A percentile compares a stretch with the other conserved stretches of the same genome.
Conservation (phyloP, 1,140 invertebrate genomes). For the Rhopalosiphum maidis region DNA sequence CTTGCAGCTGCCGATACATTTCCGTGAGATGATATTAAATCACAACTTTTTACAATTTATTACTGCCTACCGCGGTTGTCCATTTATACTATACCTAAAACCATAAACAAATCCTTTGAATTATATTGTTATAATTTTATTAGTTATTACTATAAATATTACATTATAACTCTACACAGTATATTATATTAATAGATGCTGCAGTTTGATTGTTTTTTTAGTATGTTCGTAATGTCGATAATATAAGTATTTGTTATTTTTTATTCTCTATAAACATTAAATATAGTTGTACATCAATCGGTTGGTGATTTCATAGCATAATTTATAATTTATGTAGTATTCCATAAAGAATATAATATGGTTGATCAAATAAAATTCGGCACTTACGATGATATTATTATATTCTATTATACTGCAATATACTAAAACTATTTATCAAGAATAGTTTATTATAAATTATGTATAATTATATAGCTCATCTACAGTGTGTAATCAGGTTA, state of each 20-base stretch:
- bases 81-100: neutral
- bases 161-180: neutral
- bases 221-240: neutral
- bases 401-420: neutral
- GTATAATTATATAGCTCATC: too few species aligned
- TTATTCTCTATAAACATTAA: neutral
- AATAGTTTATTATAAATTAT: too few species aligned
- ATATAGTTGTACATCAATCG: neutral
- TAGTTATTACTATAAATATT: neutral
- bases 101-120: neutral
- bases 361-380: neutral
- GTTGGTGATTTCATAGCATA: neutral
- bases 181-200: neutral
- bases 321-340: too few species aligned
- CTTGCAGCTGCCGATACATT: neutral
- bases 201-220: neutral
- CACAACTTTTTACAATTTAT: conserved; percentile 10
- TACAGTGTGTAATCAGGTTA: too few species aligned
- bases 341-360: neutral
- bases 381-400: neutral
- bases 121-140: neutral
- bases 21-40: neutral
- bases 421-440: too few species aligned
- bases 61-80: neutral
- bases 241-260: neutral